These are phyloP conservation scores for Volucella inanis DNA, from an alignment of 2,888 invertebrate species.

Conservation along the genomic window DNA sequence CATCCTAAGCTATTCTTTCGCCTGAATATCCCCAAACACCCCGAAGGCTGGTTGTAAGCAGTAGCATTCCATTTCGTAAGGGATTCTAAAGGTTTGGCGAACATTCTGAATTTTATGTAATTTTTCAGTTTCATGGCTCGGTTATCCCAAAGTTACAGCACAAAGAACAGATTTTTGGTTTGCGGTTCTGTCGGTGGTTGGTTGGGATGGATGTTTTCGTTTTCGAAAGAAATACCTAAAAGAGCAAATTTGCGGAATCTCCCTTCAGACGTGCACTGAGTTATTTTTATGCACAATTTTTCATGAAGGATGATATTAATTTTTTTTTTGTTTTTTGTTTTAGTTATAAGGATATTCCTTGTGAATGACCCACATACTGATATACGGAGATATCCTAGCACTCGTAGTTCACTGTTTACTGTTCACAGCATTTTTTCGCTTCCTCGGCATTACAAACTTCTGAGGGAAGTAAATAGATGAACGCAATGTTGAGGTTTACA, in stretches of 20 bases:
- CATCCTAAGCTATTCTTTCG: too few species aligned
- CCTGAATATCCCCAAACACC: too few species aligned
- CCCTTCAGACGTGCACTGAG: not conserved
- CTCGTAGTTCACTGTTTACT: too few species aligned
- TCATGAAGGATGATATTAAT: not conserved
- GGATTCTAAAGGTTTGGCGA: too few species aligned
- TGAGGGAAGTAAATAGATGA: too few species aligned
- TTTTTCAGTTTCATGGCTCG: too few species aligned
- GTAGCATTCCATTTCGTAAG: too few species aligned
- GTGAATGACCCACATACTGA: constrained; percentile 15
- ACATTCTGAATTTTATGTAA: too few species aligned
- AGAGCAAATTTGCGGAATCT: not conserved
- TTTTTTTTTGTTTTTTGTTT: not conserved
- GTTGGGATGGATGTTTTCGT: constrained; percentile 9
- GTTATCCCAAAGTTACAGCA: constrained; percentile 2
- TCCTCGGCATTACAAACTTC: too few species aligned
- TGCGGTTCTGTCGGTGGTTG: not conserved
- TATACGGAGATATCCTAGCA: not conserved
- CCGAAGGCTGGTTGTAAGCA: too few species aligned
- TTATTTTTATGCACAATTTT: not conserved
- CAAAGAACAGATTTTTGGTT: constrained; percentile 9
- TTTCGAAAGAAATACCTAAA: not conserved
- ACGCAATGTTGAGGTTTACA: too few species aligned
- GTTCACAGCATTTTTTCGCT: too few species aligned
- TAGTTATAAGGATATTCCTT: not conserved